Evolutionary conservation across 2,113 vertebrate species (phyloP).

Genomic region (Gadus macrocephalus): DNA sequence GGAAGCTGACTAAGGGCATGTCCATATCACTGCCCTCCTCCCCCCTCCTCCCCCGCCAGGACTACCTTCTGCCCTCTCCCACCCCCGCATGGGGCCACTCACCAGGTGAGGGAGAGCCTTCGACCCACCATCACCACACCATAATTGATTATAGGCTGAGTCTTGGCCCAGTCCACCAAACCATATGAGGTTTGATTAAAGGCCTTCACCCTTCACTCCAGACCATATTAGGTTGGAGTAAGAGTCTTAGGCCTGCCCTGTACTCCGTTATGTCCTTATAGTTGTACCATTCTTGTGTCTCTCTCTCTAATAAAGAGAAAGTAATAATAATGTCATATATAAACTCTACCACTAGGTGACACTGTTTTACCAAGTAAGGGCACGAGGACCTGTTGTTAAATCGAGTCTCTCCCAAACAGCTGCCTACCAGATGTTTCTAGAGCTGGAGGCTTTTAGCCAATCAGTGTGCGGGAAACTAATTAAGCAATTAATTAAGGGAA

Average conservation of each 20-base stretch:
- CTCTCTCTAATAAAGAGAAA: no score
- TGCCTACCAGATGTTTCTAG: background rate
- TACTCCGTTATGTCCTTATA: no score
- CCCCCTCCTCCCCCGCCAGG: constrained; percentile 85
- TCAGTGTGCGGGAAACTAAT: background rate
- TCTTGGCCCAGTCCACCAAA: no score
- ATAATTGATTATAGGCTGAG: no score
- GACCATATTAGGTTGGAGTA: no score
- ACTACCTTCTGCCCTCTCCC: constrained; percentile 75
- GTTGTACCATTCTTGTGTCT: no score
- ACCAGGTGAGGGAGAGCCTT: constrained; percentile 75
- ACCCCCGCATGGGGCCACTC: constrained; percentile 75
- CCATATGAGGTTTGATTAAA: no score
- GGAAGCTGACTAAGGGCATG: constrained; percentile 81
- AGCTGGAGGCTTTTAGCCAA: background rate
- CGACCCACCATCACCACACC: background rate
- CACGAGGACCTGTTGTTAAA: no score
- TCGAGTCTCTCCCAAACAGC: no score
- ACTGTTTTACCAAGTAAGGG: background rate
- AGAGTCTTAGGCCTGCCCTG: no score
- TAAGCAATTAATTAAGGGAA: background rate
- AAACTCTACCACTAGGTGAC: background rate
- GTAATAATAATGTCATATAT: constrained; percentile 1
- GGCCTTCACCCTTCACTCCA: no score
- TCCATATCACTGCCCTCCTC: constrained; percentile 94